Base-by-base conservation (phyloP, 2,797 vertebrate species). In the Pelobates cultripes region DNA sequence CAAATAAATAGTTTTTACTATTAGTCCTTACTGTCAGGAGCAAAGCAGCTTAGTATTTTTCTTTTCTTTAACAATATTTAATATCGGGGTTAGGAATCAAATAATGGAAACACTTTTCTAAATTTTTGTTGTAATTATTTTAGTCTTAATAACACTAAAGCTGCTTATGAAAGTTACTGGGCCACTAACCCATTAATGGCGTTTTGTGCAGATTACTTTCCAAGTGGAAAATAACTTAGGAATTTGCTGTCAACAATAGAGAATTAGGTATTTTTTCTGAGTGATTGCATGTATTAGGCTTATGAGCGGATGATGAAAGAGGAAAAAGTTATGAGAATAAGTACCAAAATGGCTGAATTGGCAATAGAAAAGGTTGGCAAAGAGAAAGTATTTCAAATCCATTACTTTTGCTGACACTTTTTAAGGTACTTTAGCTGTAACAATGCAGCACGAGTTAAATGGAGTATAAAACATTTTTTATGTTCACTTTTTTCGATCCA, bases 211-310 rank as follows among this genome's bases (percentile, higher is more conserved):
- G 67, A 81, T 81, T 81, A 12, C 42, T 70, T 42, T 76, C 43
- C 67, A 77, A 72, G 74, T 77, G 69, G 69, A 82, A 82, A 82
- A 82, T 70, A 82, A 77, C 44, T 70, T 51, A 70, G 67, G 72
- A 76, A 53, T 76, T 70, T 75, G 43, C 43, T 63, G 55, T 43
- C 43, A 44, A 43, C 66, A 63, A 57, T 61, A 47, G 28, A 63
- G 14, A 70, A 78, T 55, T 70, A 60, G 47, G 3, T 51, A 15
- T 40, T 42, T 41, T 3, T 43, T 44, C 61, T n/a, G 2, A 12
- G 15, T 12, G 8, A n/a, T 10, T 9, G 43, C 14, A 44, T 13
- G 47, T 51, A 74, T 14, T 74, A 43, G 3, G 13, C 60, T 74
- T 74, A 74, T 74, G 40, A 74, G 13, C 41, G 6, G 28, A 74